A percentile compares a stretch with the other conserved stretches of the same genome.
Evolutionary conservation across 2,113 vertebrate species (phyloP).

Genomic region (Oplegnathus fasciatus): DNA sequence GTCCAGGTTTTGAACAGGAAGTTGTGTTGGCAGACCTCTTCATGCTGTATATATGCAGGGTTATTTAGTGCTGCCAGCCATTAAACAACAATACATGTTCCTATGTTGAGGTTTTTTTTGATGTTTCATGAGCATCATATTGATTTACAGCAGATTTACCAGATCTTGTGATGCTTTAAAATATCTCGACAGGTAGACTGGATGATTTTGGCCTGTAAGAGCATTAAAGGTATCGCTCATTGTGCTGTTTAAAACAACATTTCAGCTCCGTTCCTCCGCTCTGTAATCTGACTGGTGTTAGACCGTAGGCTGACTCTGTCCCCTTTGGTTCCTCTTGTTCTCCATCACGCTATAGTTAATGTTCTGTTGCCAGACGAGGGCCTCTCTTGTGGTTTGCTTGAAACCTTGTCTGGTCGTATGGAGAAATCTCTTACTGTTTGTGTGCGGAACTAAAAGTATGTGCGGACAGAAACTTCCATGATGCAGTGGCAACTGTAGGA

Average conservation of each 20-base stretch:
- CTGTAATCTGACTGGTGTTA: conserved; percentile 46
- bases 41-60: background rate
- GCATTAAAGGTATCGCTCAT: background rate
- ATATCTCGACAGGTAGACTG: background rate
- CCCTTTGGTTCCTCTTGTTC: conserved; percentile 43
- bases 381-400: conserved; percentile 60
- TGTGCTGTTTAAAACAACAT: conserved; percentile 2
- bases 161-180: background rate
- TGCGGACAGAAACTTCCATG: conserved; percentile 56
- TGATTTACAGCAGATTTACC: background rate
- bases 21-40: background rate
- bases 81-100: background rate
- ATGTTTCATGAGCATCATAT: conserved; percentile 22
- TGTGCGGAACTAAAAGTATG: conserved; percentile 45
- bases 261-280: background rate
- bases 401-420: conserved; percentile 57
- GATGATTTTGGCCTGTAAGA: background rate
- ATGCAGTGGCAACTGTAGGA: conserved; percentile 24
- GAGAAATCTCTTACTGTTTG: conserved; percentile 63
- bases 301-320: conserved; percentile 30
- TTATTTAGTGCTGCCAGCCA: background rate
- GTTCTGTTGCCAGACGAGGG: conserved; percentile 51
- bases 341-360: conserved; percentile 54
- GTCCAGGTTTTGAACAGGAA: background rate
- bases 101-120: conserved; percentile 21